Percentiles rank a stretch among this genome's conserved stretches.
Conservation (phyloP, 2,888 invertebrate species). For the Anthoptus insignis region DNA sequence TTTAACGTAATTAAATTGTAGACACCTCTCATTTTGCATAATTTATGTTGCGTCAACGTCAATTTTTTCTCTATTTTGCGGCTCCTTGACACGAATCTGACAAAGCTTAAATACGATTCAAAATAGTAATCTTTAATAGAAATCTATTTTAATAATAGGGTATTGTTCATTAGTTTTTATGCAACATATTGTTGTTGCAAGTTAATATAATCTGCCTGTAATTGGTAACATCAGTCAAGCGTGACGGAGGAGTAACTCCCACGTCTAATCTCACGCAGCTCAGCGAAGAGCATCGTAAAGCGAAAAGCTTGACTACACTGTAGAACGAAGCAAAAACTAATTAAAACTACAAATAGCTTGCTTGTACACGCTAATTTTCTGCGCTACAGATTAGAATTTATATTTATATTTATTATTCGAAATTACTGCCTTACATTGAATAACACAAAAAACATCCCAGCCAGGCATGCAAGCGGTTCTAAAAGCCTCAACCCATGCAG, state of each 20-base stretch:
- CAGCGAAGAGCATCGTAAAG: constrained; percentile 14
- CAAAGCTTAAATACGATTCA: background rate
- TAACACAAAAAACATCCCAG: constrained; percentile 3
- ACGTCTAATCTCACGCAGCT: constrained; percentile 59
- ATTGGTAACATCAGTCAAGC: constrained; percentile 83
- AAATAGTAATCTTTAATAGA: constrained; percentile 19
- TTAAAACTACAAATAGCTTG: constrained; percentile 9
- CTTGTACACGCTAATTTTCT: constrained; percentile 19
- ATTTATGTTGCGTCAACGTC: constrained; percentile 27
- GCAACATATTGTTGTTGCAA: constrained; percentile 37
- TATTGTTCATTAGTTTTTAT: constrained; percentile 38
- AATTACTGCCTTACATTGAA: background rate
- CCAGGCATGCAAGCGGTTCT: constrained; percentile 26
- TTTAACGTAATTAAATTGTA: constrained; percentile 31
- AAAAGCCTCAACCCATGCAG: constrained; percentile 30
- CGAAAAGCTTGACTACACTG: constrained; percentile 26
- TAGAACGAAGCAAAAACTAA: constrained; percentile 33
- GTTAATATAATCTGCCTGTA: constrained; percentile 75
- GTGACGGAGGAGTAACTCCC: constrained; percentile 73
- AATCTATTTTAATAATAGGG: constrained; percentile 5
- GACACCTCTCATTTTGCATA: constrained; percentile 30
- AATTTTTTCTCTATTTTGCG: constrained; percentile 11
- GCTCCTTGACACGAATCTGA: constrained; percentile 27
- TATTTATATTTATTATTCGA: no score
- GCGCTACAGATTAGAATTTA: background rate